Base-by-base conservation (phyloP, 1,140 invertebrate genomes). In the Cydia fagiglandana region DNA sequence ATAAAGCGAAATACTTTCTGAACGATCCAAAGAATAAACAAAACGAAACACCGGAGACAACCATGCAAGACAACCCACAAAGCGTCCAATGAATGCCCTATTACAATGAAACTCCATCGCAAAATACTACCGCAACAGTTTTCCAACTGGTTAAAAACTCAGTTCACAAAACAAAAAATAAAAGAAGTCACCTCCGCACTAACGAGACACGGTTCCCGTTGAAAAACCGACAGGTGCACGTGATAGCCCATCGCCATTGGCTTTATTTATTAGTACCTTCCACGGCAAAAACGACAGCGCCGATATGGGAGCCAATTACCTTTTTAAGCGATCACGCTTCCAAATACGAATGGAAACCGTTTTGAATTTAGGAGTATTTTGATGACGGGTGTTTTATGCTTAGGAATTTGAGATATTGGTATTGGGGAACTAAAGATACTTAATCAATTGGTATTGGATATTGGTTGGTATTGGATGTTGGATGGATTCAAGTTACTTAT, bases 171-270 rank as follows among this genome's bases (percentile, higher is more conserved):
- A 75, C 10, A 50, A 64, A 13, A 17, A 53, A 38, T 15, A 75
- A 20, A 47, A 82, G 76, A 84, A 81, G 74, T 75, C 70, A 12
- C 30, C 53, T 84, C 80, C 78, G 77, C 34, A 38, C 73, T 80
- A 75, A 28, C 73, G 50, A 24, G 50, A 68, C 38, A 30, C 20
- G 50, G 28, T 34, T 10, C 77, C 74, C 76, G 80, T 82, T 83
- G 81, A 81, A 82, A 81, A 84, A 84, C 84, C 83, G 85, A 83
- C 86, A 89, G 88, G 86, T 89, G 86, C 86, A 85, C 82, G 81
- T 89, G 85, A 89, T 89, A 84, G 83, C 73, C 74, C 80, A 81
- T 83, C 81, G 81, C 81, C 76, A 81, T 83, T 86, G 79, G 80
- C 79, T 84, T 86, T 86, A 88, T 89, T 89, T 88, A 89, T 87